Evolutionary conservation across 2,888 invertebrate species (phyloP), one percentile per base, ranked within the genome.

Genomic region (Acleris literana): DNA sequence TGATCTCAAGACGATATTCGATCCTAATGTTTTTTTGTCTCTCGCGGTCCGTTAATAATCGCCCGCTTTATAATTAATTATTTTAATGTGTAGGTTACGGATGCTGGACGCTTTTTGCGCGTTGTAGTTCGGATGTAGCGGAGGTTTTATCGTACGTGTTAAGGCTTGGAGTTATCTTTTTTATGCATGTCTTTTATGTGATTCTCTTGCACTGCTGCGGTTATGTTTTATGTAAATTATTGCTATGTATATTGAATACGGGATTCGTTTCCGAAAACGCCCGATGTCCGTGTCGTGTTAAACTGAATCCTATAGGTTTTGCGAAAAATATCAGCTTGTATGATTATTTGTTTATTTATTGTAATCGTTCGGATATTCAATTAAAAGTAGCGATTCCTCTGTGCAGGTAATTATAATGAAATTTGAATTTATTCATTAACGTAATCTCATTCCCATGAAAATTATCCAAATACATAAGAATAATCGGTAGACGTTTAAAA

Each of bases 1-100:
- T 92, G 92, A 92, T 92, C 92, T 92, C 92, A 92, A 87, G 84
- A 89, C 87, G 87, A 88, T 90, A 87, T 90, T 91, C 90, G 90
- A 87, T 90, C 90, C 89, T 90, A 88, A 85, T 84, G 76, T 84
- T 85, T 79, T 82, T 82, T 85, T 44, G 83, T 86, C 80, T 85
- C 83, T 83, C 76, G 86, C 85, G 87, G 87, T 85, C 79, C 74
- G 77, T 74, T n/a, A 18, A 49, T 80, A 81, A 78, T 81, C 85
- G 81, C 75, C 85, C 88, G 86, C 86, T 83, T 74, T 84, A 78
- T 79, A 80, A 76, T 81, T 76, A 79, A 85, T 85, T 85, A 80
- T 85, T 83, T 85, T 85, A 86, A 84, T 85, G 83, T 87, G 85
- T 85, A 86, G 78, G 80, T 83, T 83, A 83, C 71, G 77, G 72